Evolutionary conservation across 2,888 invertebrate genomes (phyloP).

Genomic region (Stenoptilia bipunctidactyla): DNA sequence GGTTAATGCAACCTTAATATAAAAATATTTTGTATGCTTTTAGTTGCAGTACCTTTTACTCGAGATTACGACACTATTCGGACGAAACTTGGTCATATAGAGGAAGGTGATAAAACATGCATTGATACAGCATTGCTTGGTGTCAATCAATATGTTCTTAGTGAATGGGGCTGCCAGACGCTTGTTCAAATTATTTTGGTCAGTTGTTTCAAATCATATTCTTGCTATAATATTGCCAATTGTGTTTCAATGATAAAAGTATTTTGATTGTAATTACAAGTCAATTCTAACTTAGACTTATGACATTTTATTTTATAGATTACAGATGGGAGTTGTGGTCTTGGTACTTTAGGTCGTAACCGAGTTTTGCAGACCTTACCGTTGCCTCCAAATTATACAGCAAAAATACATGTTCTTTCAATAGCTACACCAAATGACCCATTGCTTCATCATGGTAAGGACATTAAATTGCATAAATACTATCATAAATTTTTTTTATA

Average conservation of each 20-base stretch:
- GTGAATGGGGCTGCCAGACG: slow-evolving; percentile 92
- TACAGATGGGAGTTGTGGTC: slow-evolving; percentile 59
- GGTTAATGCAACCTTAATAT: too few species aligned
- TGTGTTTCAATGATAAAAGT: too few species aligned
- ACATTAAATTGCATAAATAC: too few species aligned
- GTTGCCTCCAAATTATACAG: slow-evolving; percentile 84
- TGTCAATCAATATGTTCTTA: slow-evolving; percentile 82
- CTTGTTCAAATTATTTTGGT: slow-evolving; percentile 78
- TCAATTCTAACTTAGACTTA: not conserved
- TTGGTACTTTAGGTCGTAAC: slow-evolving; percentile 46
- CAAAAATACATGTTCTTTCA: slow-evolving; percentile 83
- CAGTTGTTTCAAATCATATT: slow-evolving; percentile 11
- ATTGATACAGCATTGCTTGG: slow-evolving; percentile 84
- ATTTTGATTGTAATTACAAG: not conserved
- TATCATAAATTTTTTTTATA: too few species aligned
- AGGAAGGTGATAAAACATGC: slow-evolving; percentile 89
- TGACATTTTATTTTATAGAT: slow-evolving; percentile 26
- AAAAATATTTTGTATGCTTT: slow-evolving; percentile 18
- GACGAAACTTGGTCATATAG: slow-evolving; percentile 79
- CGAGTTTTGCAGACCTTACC: slow-evolving; percentile 71
- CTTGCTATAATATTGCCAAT: not conserved
- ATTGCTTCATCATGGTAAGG: slow-evolving; percentile 54
- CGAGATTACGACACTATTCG: slow-evolving; percentile 88
- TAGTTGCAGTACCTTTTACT: slow-evolving; percentile 86
- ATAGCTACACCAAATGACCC: slow-evolving; percentile 76